Conservation (phyloP, 2,888 invertebrate species). For the Rhaphigaster nebulosa region DNA sequence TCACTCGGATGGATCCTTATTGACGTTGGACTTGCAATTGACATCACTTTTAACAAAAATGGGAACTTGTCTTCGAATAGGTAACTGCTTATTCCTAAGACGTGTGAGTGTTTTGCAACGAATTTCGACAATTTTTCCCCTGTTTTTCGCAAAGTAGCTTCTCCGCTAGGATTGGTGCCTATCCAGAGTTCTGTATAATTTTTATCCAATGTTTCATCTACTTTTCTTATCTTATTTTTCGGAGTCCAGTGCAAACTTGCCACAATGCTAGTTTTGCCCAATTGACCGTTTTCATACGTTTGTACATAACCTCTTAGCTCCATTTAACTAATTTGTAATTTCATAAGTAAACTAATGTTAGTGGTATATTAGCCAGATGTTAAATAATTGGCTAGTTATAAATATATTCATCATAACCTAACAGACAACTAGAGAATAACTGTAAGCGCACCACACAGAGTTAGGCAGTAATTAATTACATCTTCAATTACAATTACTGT, state of each 20-base stretch:
- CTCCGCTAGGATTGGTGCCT: background rate
- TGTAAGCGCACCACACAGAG: no score
- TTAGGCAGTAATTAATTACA: no score
- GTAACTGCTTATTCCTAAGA: conserved; percentile 28
- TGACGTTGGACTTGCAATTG: background rate
- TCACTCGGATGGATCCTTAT: background rate
- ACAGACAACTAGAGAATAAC: no score
- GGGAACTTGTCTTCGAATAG: background rate
- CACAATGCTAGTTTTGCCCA: background rate
- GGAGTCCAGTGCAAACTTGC: background rate
- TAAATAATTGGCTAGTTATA: background rate
- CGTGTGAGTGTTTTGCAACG: background rate
- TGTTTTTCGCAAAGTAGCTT: conserved; percentile 14
- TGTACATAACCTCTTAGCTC: conserved; percentile 39
- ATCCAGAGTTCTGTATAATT: conserved; percentile 9
- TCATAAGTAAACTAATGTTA: background rate
- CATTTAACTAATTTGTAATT: background rate
- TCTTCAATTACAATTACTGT: no score
- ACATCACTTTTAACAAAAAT: conserved; percentile 16
- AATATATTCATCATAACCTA: no score
- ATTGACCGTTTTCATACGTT: background rate
- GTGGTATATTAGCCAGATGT: background rate
- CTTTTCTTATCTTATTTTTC: background rate
- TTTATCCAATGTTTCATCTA: background rate
- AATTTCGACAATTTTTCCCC: background rate